phyloP scores from a whole-genome alignment of 2,888 invertebrate species.

The Drosophila kanekoi region DNA sequence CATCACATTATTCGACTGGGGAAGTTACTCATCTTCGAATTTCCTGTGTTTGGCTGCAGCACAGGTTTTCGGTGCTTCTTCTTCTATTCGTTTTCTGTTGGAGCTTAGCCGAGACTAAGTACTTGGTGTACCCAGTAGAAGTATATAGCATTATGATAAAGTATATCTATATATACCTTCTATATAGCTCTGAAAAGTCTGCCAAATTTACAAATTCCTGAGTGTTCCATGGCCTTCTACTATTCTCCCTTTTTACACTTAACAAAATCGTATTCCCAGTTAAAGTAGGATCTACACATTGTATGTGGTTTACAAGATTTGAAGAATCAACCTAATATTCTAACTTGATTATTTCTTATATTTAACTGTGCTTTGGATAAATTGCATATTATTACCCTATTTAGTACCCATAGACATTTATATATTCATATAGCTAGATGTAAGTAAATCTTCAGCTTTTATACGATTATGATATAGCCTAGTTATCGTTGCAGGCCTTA shows the following conservation, averaged over 20 bases:
- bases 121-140: too few relatives aligned
- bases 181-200: too few relatives aligned
- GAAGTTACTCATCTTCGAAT: constrained; percentile 62
- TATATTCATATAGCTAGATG: not conserved
- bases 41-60: constrained; percentile 57
- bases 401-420: not conserved
- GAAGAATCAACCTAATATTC: not conserved
- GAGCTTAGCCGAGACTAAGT: not conserved
- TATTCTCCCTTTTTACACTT: too few relatives aligned
- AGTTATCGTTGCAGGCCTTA: not conserved
- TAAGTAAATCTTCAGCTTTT: too few relatives aligned
- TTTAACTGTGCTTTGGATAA: not conserved
- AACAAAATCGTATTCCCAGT: too few relatives aligned
- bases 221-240: too few relatives aligned
- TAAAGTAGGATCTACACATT: too few relatives aligned
- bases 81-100: not conserved
- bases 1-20: constrained; percentile 6
- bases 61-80: not conserved
- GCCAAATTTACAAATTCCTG: too few relatives aligned
- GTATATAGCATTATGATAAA: too few relatives aligned
- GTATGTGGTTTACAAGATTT: too few relatives aligned
- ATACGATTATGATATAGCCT: too few relatives aligned
- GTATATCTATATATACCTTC: too few relatives aligned
- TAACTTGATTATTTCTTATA: not conserved
- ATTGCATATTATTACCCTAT: not conserved